Percentiles rank a stretch among this genome's conserved stretches.
Conservation (phyloP, 2,797 vertebrate species). For the Pelobates cultripes region DNA sequence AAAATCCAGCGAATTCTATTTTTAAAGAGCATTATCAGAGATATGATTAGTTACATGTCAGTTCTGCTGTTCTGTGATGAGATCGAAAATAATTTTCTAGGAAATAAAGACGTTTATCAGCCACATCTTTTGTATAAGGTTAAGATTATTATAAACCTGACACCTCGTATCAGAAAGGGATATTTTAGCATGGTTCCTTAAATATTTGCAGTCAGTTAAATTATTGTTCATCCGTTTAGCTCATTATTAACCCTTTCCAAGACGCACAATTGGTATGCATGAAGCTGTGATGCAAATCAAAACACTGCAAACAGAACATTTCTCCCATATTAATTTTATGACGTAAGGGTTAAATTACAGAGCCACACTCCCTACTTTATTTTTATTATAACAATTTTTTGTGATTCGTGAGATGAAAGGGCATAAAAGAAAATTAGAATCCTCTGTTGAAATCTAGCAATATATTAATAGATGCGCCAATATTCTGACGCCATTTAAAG, state of each 20-base stretch:
- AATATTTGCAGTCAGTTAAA: constrained; percentile 9
- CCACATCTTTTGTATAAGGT: constrained; percentile 46
- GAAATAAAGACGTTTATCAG: constrained; percentile 57
- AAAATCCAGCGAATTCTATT: constrained; percentile 59
- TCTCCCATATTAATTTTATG: neutral
- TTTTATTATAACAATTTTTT: neutral
- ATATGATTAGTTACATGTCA: constrained; percentile 63
- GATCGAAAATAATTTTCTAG: constrained; percentile 62
- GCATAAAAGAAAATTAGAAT: neutral
- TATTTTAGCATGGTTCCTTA: constrained; percentile 46
- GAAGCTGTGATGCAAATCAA: neutral
- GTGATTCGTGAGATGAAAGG: neutral
- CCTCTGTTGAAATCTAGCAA: neutral
- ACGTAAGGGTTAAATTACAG: neutral
- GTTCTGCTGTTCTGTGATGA: constrained; percentile 62
- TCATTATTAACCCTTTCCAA: neutral
- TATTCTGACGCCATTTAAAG: constrained; percentile 71
- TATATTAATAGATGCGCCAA: constrained; percentile 73
- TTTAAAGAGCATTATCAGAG: constrained; percentile 63
- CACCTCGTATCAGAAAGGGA: constrained; percentile 3
- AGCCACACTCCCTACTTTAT: neutral
- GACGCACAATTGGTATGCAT: neutral
- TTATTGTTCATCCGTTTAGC: neutral
- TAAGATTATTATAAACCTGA: constrained; percentile 38
- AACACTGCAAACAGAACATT: neutral